Percentiles rank a stretch among this genome's conserved stretches.
phyloP scores from a whole-genome alignment of 2,113 vertebrate species.

The Otolemur garnettii region DNA sequence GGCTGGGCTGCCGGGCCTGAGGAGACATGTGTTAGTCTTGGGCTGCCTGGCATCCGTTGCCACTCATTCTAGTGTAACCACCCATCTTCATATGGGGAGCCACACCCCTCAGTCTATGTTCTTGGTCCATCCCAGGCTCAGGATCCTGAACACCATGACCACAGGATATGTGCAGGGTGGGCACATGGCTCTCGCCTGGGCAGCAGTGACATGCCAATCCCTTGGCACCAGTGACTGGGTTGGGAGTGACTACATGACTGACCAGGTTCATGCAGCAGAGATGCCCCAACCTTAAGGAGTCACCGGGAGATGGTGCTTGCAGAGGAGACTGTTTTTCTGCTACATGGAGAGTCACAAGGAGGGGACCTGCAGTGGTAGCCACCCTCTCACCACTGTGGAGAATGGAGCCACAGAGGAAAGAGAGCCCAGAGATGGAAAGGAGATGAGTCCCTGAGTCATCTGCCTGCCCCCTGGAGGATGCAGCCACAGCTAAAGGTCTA shows the following conservation, averaged over 20 bases:
- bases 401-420: neutral
- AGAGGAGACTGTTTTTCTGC: neutral
- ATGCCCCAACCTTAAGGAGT: neutral
- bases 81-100: neutral
- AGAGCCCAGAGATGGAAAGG: neutral
- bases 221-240: neutral
- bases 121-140: neutral
- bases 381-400: neutral
- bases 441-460: neutral
- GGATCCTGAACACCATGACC: neutral
- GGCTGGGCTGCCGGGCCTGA: neutral
- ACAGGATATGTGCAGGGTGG: neutral
- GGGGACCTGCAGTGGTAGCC: too few relatives aligned
- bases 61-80: neutral
- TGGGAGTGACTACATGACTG: neutral
- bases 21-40: neutral
- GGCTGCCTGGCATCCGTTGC: neutral
- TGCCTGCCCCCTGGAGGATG: neutral
- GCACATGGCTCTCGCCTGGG: neutral
- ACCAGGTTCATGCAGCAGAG: too few relatives aligned
- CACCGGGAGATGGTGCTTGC: accelerated
- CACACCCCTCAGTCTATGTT: neutral
- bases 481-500: neutral
- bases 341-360: too few relatives aligned
- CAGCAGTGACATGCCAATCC: neutral